A percentile compares a stretch with the other conserved stretches of the same genome.
These are phyloP conservation scores for Coelopa frigida DNA, from an alignment of 1,140 invertebrate species.

Conservation along the genomic window DNA sequence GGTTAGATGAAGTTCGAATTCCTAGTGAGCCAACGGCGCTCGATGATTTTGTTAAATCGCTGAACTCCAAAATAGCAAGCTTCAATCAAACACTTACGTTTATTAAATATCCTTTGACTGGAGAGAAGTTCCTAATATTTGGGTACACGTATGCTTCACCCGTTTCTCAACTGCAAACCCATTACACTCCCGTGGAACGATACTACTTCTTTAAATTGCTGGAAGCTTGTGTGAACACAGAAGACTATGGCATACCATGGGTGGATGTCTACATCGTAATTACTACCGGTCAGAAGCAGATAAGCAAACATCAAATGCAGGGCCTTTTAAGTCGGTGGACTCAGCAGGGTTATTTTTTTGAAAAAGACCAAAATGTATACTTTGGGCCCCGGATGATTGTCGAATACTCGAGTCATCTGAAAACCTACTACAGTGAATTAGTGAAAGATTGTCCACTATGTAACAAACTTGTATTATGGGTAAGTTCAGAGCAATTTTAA, in stretches of 20 bases:
- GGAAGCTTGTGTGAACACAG: constrained; percentile 4
- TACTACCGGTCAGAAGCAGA: constrained; percentile 1
- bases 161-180: constrained; percentile 9
- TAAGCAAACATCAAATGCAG: constrained; percentile 12
- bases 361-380: constrained; percentile 10
- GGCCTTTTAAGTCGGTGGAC: constrained; percentile 8
- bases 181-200: constrained; percentile 10
- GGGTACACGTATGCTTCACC: not conserved
- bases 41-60: constrained; percentile 7
- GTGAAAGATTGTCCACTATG: constrained; percentile 14
- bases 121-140: constrained; percentile 9
- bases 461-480: constrained; percentile 13
- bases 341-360: constrained; percentile 12
- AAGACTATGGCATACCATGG: constrained; percentile 13
- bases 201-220: constrained; percentile 14
- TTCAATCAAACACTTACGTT: constrained; percentile 11
- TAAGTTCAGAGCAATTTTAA: constrained; percentile 3
- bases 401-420: constrained; percentile 13
- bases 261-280: constrained; percentile 8
- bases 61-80: constrained; percentile 9
- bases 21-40: not conserved
- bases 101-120: constrained; percentile 11
- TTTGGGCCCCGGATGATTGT: constrained; percentile 13
- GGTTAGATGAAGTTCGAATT: constrained; percentile 9
- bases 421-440: constrained; percentile 7